phyloP scores from a whole-genome alignment of 2,888 invertebrate genomes.

The Spisula solida region DNA sequence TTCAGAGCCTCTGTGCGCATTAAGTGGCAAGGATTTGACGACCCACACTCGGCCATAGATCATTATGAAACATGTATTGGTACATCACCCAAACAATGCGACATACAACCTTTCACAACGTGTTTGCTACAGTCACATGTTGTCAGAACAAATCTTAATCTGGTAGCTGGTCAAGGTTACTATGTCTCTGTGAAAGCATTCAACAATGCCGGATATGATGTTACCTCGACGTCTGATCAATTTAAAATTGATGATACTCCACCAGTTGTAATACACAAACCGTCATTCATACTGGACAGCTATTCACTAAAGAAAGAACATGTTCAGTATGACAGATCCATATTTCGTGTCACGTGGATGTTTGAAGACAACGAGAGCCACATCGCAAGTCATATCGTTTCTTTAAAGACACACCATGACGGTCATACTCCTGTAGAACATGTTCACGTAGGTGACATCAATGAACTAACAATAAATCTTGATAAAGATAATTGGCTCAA shows the following conservation, averaged over 20 bases:
- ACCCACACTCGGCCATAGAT: constrained; percentile 57
- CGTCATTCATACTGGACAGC: constrained; percentile 21
- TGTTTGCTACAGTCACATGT: constrained; percentile 43
- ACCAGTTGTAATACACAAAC: constrained; percentile 41
- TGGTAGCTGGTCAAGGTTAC: constrained; percentile 39
- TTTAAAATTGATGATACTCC: constrained; percentile 56
- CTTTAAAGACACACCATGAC: constrained; percentile 59
- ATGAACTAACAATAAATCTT: constrained; percentile 49
- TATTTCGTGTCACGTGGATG: constrained; percentile 50
- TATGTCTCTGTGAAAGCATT: constrained; percentile 56
- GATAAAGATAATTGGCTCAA: constrained; percentile 51
- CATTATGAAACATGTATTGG: constrained; percentile 57
- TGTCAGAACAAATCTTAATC: constrained; percentile 45
- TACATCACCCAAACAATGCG: constrained; percentile 33
- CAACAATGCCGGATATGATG: constrained; percentile 58
- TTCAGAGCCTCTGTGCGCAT: constrained; percentile 51
- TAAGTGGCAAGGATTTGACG: constrained; percentile 54
- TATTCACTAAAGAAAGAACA: not conserved
- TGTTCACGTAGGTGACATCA: constrained; percentile 49
- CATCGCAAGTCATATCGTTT: constrained; percentile 51
- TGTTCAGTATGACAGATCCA: constrained; percentile 62
- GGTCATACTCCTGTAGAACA: constrained; percentile 58
- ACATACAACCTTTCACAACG: constrained; percentile 49
- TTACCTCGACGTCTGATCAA: constrained; percentile 46
- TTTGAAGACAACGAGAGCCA: constrained; percentile 64